Evolutionary conservation across 2,113 vertebrate species (phyloP), one percentile per base, ranked within the genome.

Genomic region (Manacus vitellinus): DNA sequence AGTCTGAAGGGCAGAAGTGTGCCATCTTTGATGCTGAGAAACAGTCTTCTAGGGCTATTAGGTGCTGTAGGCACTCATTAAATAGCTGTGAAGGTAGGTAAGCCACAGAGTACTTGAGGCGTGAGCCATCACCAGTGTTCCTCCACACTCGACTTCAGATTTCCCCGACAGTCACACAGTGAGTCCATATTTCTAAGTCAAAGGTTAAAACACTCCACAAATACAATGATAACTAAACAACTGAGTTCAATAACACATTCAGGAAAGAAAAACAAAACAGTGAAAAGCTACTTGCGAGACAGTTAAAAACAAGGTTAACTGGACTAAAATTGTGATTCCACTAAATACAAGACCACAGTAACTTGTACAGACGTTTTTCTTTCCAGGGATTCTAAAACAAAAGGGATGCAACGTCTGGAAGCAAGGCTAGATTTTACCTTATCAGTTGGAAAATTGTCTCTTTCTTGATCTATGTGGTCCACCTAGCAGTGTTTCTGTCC

Each of bases 81-180:
- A 71, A 61, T 12, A 9, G 30, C 37, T 77, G 4, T 6, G 10
- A 56, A 77, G 21, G 51, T 7, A 47, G 28, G 9, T 27, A 24
- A 85, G 28, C 24, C 44, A 67, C 30, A 37, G 37, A 28, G 19
- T 22, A 31, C 23, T 54, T 2, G 3, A 62, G 27, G 27, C 47
- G 18, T n/a, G 27, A 89, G 27, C 25, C 51, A 61, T 8, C 49
- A 68, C 27, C 35, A 44, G 23, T 1, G 1, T 4, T 73, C 24
- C 14, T 51, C n/a, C 63, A 52, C 22, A 44, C 33, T 23, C 33
- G 51, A 6, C 27, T 28, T 52, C 59, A 88, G 41, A 70, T 33
- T 71, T n/a, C 39, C 59, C 19, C 0, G 0, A 52, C 27, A 72
- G 24, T 41, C 63, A 55, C 17, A 44, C 0, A 2, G 28, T 25